phyloP scores from a whole-genome alignment of 2,888 invertebrate genomes.

The Dichetophora obliterata region DNA sequence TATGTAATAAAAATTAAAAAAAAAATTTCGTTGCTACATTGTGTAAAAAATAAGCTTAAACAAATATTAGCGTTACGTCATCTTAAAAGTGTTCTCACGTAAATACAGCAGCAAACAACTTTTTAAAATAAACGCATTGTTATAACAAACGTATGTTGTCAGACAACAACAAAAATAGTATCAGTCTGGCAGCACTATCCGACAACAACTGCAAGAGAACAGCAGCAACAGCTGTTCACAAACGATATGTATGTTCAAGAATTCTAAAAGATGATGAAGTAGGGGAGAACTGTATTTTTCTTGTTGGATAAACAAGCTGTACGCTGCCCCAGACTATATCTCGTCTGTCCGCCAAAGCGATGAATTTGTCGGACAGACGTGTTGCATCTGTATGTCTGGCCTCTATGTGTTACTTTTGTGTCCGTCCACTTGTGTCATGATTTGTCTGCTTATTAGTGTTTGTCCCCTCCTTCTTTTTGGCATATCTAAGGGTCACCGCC shows the following conservation, averaged over 20 bases:
- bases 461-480: not conserved
- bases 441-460: conserved; percentile 9
- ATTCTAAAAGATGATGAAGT: not conserved
- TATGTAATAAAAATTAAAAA: no score
- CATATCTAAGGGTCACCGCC: not conserved
- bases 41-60: no score
- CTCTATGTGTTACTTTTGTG: not conserved
- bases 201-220: not conserved
- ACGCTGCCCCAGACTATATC: not conserved
- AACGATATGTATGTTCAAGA: not conserved
- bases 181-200: not conserved
- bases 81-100: not conserved
- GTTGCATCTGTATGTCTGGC: not conserved
- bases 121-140: not conserved
- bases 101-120: not conserved
- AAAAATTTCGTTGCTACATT: no score
- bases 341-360: not conserved
- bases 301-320: not conserved
- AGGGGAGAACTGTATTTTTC: not conserved
- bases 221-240: conserved; percentile 36
- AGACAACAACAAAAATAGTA: not conserved
- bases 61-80: no score
- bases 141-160: not conserved
- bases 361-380: not conserved
- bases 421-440: not conserved